These are phyloP conservation scores for Telmatochromis sp. DNA, from an alignment of 2,113 vertebrate genomes.

Conservation along the genomic window DNA sequence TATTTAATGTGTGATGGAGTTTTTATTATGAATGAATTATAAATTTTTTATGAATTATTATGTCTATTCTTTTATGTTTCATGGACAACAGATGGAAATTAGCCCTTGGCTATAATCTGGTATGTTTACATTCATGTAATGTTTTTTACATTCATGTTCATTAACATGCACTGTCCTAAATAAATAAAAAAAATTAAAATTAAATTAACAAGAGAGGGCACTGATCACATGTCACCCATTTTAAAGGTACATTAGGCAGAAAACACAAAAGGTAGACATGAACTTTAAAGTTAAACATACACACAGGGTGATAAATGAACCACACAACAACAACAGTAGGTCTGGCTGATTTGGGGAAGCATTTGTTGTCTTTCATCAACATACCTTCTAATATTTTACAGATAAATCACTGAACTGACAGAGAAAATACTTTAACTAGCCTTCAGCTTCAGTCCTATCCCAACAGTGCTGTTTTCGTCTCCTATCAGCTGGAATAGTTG, in stretches of 20 bases:
- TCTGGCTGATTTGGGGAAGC: fast-evolving
- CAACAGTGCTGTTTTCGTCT: background rate
- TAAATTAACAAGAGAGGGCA: background rate
- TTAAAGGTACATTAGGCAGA: background rate
- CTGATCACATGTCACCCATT: background rate
- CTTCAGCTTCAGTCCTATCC: background rate
- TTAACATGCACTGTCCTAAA: background rate
- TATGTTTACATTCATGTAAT: background rate
- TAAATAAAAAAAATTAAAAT: background rate
- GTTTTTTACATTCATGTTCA: fast-evolving
- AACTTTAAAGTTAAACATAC: background rate
- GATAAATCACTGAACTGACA: background rate
- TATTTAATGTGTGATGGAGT: background rate
- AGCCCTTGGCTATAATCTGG: background rate
- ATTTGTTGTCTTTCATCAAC: background rate
- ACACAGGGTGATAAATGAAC: background rate
- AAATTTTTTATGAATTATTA: background rate
- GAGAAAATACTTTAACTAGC: background rate
- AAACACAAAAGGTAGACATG: background rate
- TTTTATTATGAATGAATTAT: background rate
- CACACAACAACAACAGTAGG: background rate
- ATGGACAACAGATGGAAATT: background rate
- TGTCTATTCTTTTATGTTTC: background rate
- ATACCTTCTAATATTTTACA: background rate
- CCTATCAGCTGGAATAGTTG: background rate